Evolutionary conservation across 2,113 vertebrate species (phyloP), one percentile per base, ranked within the genome.

Genomic region (Oryzias celebensis): DNA sequence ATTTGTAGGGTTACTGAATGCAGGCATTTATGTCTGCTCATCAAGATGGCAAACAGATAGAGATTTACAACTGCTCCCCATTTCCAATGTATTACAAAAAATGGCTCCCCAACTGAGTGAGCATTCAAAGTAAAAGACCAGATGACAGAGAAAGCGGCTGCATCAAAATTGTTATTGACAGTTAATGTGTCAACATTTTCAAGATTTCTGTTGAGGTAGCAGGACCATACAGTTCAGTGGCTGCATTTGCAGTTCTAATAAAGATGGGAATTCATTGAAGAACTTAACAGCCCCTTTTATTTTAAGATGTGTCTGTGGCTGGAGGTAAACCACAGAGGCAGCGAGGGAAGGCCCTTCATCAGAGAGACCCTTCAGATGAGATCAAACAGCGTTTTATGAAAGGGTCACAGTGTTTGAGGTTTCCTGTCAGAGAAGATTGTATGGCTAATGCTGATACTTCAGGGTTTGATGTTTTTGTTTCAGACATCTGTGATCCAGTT

Each of bases 401-500:
- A 56, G 52, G 71, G 74, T 70, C 71, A 52, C 56, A 36, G 50
- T 56, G 58, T 71, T 49, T 18, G 56, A 65, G 53, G 20, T 66
- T 46, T 52, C 53, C 59, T 73, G 69, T 42, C 73, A 68, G 62
- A 43, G 31, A 14, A 64, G 51, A 57, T 61, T 51, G 45, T 0
- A 15, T 5, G 49, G 55, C 76, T 77, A 67, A 68, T 70, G 36
- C 73, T 70, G 42, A 67, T 82, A 68, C 1, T 65, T 36, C 36
- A 12, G 12, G 36, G 36, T 69, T 70, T 82, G 4, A 7, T 52
- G 71, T 67, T 72, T 77, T 69, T 77, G 73, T 77, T 80, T 36
- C 68, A 43, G 57, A 71, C 72, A 67, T 61, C 77, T 70, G 73
- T 49, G 68, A 75, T 77, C 72, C 65, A 26, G 77, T 82, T 77